A percentile compares a stretch with the other conserved stretches of the same genome.
Conservation (phyloP, 1,140 invertebrate genomes). For the Panagrolaimus sp. region DNA sequence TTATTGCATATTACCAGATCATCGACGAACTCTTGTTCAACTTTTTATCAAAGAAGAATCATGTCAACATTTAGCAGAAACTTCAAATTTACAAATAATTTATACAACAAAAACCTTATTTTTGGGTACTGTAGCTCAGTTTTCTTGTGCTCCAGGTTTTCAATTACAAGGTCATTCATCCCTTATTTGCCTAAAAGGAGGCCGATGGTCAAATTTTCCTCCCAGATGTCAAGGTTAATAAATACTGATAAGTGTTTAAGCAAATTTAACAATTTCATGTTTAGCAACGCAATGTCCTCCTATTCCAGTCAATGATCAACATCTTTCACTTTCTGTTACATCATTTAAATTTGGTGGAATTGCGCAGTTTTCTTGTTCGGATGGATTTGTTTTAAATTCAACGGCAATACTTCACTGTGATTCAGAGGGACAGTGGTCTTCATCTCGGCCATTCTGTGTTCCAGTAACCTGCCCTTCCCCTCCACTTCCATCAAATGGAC, state of each 20-base stretch:
- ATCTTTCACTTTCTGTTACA: constrained; percentile 33
- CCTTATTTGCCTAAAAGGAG: constrained; percentile 36
- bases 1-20: constrained; percentile 37
- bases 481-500: neutral
- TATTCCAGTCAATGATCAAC: constrained; percentile 21
- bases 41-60: constrained; percentile 30
- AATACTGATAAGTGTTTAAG: neutral
- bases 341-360: constrained; percentile 41
- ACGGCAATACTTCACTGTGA: constrained; percentile 27
- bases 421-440: constrained; percentile 30
- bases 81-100: neutral
- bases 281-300: constrained; percentile 37
- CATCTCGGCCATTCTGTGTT: constrained; percentile 24
- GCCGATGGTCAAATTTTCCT: constrained; percentile 40
- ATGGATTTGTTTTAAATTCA: constrained; percentile 25
- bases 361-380: constrained; percentile 31
- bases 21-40: constrained; percentile 28
- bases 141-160: constrained; percentile 29
- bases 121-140: constrained; percentile 39
- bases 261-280: neutral
- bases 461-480: neutral
- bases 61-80: neutral
- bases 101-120: neutral
- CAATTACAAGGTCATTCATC: constrained; percentile 29
- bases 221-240: constrained; percentile 28